Base-by-base conservation (phyloP, 2,113 vertebrate genomes). In the Saccopteryx bilineata region DNA sequence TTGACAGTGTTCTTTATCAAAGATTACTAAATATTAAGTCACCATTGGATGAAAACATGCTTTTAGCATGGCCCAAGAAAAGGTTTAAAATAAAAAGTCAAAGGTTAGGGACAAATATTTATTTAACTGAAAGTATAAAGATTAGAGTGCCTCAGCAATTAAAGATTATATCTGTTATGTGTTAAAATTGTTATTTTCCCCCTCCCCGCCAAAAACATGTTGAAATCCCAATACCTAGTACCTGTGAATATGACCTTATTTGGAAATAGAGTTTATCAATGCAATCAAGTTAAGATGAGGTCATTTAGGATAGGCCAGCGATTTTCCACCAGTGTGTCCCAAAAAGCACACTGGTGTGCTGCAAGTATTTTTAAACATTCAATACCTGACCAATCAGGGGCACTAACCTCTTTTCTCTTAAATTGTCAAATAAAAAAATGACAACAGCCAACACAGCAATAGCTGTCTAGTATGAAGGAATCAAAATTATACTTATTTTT, bases 61-160 rank as follows among this genome's bases (percentile, higher is more conserved):
- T 85, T 96, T 94, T 71, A 86, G 31, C 8, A 52, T 90, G 52
- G 17, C n/a, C 39, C 26, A 83, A 39, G 63, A 92, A 66, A 33
- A 76, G n/a, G 1, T 82, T 94, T 97, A 87, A 82, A 87, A 39
- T 83, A 60, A 71, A 39, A 95, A 94, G 54, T 54, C 60, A 92
- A 79, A 88, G 7, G 12, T 2, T 80, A 75, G 46, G 28, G 52
- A 50, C 76, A 54, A 78, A 33, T 72, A 18, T 87, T 89, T 82
- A 86, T 78, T 79, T 87, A 76, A 79, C 13, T 81, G 5, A 13
- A 74, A 83, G 1, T 58, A 0, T 87, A 80, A 90, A 65, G 46
- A 65, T 65, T 13, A 87, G 87, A 69, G 8, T 87, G 13, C 18
- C 31, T 81, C 26, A 86, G 11, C 7, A 74, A n/a, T 69, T 93